Conservation (phyloP, 1,140 invertebrate genomes). For the Theocolax elegans region DNA sequence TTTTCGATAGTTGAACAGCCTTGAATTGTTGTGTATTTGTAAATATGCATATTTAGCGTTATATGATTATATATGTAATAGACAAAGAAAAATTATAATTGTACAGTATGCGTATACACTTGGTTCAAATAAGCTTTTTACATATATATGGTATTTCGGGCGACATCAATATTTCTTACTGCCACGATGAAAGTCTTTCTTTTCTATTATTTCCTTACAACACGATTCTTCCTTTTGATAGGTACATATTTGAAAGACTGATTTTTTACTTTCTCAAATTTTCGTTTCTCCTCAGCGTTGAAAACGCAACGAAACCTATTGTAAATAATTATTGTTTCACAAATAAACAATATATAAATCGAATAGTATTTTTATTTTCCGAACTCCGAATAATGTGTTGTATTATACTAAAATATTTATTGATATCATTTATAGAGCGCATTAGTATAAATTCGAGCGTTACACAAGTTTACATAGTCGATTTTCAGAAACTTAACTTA, state of each 20-base stretch:
- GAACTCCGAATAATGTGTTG: too few species aligned
- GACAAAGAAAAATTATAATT: conserved; percentile 1
- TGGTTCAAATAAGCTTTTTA: background rate
- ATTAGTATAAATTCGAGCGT: too few species aligned
- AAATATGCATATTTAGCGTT: conserved; percentile 15
- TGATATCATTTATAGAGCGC: too few species aligned
- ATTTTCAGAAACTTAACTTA: too few species aligned
- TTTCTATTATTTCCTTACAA: too few species aligned
- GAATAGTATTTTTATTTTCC: too few species aligned
- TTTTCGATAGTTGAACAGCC: conserved; percentile 23
- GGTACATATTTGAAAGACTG: conserved; percentile 23
- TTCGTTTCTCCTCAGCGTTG: background rate
- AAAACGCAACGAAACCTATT: conserved; percentile 25
- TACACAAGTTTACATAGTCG: too few species aligned
- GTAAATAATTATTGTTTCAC: conserved; percentile 42
- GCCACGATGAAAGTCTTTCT: background rate
- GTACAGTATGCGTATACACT: conserved; percentile 20
- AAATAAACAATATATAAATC: conserved; percentile 32
- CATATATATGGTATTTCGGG: background rate
- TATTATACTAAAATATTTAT: too few species aligned
- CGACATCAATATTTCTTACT: conserved; percentile 4
- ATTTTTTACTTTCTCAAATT: conserved; percentile 26
- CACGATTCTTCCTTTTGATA: background rate
- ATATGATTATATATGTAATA: conserved; percentile 7
- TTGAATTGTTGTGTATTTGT: conserved; percentile 30